Conservation (phyloP, 2,888 invertebrate genomes). For the Pomacea canaliculata region DNA sequence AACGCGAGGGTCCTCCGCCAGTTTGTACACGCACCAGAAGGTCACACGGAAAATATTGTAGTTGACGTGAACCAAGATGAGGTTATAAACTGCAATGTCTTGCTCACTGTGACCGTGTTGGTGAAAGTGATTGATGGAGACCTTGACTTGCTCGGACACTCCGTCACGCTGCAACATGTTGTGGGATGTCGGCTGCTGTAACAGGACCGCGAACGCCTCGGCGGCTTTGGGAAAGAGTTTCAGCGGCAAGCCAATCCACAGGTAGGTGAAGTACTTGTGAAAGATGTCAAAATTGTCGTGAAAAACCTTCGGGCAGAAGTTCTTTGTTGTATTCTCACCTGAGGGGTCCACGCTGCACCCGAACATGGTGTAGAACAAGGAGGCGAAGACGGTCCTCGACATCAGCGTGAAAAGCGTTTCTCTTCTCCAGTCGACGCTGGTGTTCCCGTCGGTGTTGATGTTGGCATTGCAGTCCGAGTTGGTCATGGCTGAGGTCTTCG, state of each 20-base stretch:
- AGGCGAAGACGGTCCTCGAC: slow-evolving; percentile 64
- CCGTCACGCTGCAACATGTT: slow-evolving; percentile 62
- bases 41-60: slow-evolving; percentile 68
- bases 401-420: slow-evolving; percentile 62
- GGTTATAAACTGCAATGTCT: slow-evolving; percentile 68
- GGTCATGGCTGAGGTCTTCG: slow-evolving; percentile 8
- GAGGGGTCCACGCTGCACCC: slow-evolving; percentile 45
- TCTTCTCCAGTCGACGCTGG: slow-evolving; percentile 39
- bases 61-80: slow-evolving; percentile 69
- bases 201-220: slow-evolving; percentile 60
- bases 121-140: slow-evolving; percentile 64
- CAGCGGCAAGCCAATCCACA: slow-evolving; percentile 69
- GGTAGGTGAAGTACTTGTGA: slow-evolving; percentile 69
- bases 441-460: neutral
- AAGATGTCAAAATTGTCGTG: slow-evolving; percentile 67
- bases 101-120: slow-evolving; percentile 61
- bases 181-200: slow-evolving; percentile 60
- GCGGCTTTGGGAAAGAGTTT: slow-evolving; percentile 64
- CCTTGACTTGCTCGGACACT: slow-evolving; percentile 66
- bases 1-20: slow-evolving; percentile 58
- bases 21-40: slow-evolving; percentile 66
- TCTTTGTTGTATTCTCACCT: slow-evolving; percentile 27
- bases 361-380: slow-evolving; percentile 69
- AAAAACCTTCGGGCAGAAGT: slow-evolving; percentile 60
- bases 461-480: slow-evolving; percentile 7